Evolutionary conservation across 2,113 vertebrate genomes (phyloP), one percentile per base, ranked within the genome.

Genomic region (Piaya cayana): DNA sequence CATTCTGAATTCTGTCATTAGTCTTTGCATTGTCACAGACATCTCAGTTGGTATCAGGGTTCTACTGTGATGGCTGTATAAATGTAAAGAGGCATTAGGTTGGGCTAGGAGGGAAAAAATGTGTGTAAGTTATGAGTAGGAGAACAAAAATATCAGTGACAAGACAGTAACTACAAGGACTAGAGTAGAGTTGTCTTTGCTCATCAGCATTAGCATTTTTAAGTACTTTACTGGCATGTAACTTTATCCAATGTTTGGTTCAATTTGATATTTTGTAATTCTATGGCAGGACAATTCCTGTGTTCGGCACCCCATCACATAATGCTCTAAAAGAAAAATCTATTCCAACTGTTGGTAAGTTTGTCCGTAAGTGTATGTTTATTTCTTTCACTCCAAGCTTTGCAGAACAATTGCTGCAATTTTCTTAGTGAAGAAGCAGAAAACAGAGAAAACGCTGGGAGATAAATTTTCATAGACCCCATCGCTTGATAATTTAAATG

Each of bases 401-500:
- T 82, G 90, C 45, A 86, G 56, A 95, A 92, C 67, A 92, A 95
- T 36, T 76, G 83, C 67, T 81, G 67, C 74, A 92, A 88, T 88
- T 90, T 95, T 85, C 72, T 71, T 75, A 39, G 70, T 13, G n/a
- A 91, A 77, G 81, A 62, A 88, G 37, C 1, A 85, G 81, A 92
- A 93, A 91, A 93, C 80, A 94, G 92, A 93, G 92, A 78, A 94
- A 96, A 94, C 5, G 0, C 64, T 70, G 72, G 65, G 63, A 93
- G 79, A 92, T 94, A 89, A 77, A 90, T 97, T 91, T 94, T 74
- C 86, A 92, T 17, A 69, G 86, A 82, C 72, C 74, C 47, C 29
- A 79, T 55, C 4, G 8, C 79, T 82, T 67, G 87, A 62, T 91
- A 84, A 96, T 96, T 96, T 92, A 94, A 95, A 97, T 92, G 85